A percentile compares a stretch with the other conserved stretches of the same genome.
Evolutionary conservation across 1,140 invertebrate species (phyloP).

Genomic region (Drosophila rhopaloa): DNA sequence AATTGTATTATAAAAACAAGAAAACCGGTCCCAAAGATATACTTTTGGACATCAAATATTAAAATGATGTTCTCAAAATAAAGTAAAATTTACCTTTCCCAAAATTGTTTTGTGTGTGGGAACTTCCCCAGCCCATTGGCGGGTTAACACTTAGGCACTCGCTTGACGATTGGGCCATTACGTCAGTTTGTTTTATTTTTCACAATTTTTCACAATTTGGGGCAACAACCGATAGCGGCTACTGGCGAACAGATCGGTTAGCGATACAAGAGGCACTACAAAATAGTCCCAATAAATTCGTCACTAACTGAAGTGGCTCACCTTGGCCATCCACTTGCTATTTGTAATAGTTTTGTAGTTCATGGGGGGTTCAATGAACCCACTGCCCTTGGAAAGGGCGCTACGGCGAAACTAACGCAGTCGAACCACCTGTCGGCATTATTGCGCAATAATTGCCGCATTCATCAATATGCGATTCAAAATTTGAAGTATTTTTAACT

Average conservation of each 20-base stretch:
- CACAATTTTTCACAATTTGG: background rate
- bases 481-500: background rate
- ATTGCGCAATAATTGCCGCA: slow-evolving; percentile 22
- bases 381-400: slow-evolving; percentile 25
- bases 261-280: slow-evolving; percentile 17
- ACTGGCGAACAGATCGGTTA: slow-evolving; percentile 2
- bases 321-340: slow-evolving; percentile 13
- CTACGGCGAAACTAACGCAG: background rate
- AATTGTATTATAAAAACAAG: too few relatives aligned
- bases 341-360: slow-evolving; percentile 21
- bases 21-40: too few relatives aligned
- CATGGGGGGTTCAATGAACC: slow-evolving; percentile 21
- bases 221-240: slow-evolving; percentile 21
- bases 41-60: too few relatives aligned
- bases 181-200: slow-evolving; percentile 1
- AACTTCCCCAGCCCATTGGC: background rate
- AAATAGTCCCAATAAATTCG: slow-evolving; percentile 1
- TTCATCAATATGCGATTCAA: slow-evolving; percentile 22
- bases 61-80: too few relatives aligned
- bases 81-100: too few relatives aligned
- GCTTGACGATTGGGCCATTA: background rate
- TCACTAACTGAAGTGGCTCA: slow-evolving; percentile 19
- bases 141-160: background rate
- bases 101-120: background rate
- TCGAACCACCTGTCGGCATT: background rate